Conservation (phyloP, 2,888 invertebrate genomes). For the Cynaeus angustus region DNA sequence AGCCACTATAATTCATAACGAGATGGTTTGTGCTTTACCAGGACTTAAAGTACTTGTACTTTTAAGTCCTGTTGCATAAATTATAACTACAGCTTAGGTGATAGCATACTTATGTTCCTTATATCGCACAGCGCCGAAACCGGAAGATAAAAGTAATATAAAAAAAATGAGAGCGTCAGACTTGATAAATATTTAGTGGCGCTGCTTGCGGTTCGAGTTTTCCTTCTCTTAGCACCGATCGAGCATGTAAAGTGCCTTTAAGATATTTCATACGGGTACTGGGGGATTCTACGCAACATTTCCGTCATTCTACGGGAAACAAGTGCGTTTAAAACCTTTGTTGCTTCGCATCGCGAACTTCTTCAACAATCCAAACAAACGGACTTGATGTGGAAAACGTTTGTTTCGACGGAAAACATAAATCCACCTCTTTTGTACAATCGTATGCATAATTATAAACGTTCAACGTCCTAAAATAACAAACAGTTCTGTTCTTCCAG, state of each 20-base stretch:
- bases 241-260: slow-evolving; percentile 28
- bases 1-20: slow-evolving; percentile 24
- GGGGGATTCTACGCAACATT: slow-evolving; percentile 12
- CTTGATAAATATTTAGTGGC: slow-evolving; percentile 34
- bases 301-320: slow-evolving; percentile 29
- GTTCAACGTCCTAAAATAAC: too few species aligned
- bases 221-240: slow-evolving; percentile 12
- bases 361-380: slow-evolving; percentile 17
- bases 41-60: slow-evolving; percentile 24
- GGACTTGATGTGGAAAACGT: slow-evolving; percentile 10
- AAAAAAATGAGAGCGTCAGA: slow-evolving; percentile 11
- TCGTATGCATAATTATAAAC: slow-evolving; percentile 23
- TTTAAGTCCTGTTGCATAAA: slow-evolving; percentile 42
- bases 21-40: slow-evolving; percentile 16
- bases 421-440: slow-evolving; percentile 33
- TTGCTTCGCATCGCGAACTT: slow-evolving; percentile 10
- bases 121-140: slow-evolving; percentile 12
- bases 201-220: slow-evolving; percentile 15
- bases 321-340: slow-evolving; percentile 30
- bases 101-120: slow-evolving; percentile 21
- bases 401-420: slow-evolving; percentile 18
- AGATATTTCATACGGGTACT: slow-evolving; percentile 34
- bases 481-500: too few species aligned
- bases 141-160: slow-evolving; percentile 19
- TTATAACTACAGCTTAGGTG: slow-evolving; percentile 25